Conservation (phyloP, 2,888 invertebrate species). For the Portevinia maculata region DNA sequence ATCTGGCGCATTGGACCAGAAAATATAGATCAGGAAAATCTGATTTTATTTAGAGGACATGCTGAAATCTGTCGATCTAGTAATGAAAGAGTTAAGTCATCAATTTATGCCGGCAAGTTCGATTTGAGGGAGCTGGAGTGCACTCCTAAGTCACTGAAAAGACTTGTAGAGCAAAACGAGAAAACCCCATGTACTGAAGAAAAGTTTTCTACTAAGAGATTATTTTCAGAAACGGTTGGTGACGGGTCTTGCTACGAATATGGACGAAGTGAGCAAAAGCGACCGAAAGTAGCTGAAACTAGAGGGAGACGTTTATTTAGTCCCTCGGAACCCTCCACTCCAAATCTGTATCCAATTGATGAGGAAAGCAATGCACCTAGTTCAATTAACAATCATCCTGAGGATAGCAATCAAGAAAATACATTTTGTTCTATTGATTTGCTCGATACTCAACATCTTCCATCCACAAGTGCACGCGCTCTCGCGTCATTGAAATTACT, state of each 20-base stretch:
- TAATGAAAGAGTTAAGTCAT: slow-evolving; percentile 51
- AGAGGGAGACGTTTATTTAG: slow-evolving; percentile 83
- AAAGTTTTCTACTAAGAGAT: slow-evolving; percentile 79
- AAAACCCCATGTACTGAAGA: slow-evolving; percentile 80
- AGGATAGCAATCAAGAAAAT: slow-evolving; percentile 78
- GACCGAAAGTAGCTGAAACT: slow-evolving; percentile 80
- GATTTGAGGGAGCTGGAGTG: slow-evolving; percentile 81
- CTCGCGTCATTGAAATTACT: slow-evolving; percentile 52
- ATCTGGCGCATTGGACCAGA: slow-evolving; percentile 89
- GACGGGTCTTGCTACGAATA: slow-evolving; percentile 75
- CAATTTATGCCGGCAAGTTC: slow-evolving; percentile 76
- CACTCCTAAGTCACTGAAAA: slow-evolving; percentile 84
- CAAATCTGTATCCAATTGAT: slow-evolving; percentile 49
- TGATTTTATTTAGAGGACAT: slow-evolving; percentile 82
- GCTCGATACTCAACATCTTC: slow-evolving; percentile 1
- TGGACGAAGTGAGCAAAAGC: slow-evolving; percentile 79
- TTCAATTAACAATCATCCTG: slow-evolving; percentile 66
- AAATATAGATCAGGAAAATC: slow-evolving; percentile 80
- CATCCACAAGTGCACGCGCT: slow-evolving; percentile 57
- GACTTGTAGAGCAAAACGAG: slow-evolving; percentile 81
- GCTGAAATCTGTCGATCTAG: slow-evolving; percentile 83
- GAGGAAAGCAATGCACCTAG: slow-evolving; percentile 15
- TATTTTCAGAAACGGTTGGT: slow-evolving; percentile 80
- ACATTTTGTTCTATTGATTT: slow-evolving; percentile 37
- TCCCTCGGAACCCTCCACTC: slow-evolving; percentile 77